Evolutionary conservation across 2,797 vertebrate genomes (phyloP).

Genomic region (Salarias fasciatus): DNA sequence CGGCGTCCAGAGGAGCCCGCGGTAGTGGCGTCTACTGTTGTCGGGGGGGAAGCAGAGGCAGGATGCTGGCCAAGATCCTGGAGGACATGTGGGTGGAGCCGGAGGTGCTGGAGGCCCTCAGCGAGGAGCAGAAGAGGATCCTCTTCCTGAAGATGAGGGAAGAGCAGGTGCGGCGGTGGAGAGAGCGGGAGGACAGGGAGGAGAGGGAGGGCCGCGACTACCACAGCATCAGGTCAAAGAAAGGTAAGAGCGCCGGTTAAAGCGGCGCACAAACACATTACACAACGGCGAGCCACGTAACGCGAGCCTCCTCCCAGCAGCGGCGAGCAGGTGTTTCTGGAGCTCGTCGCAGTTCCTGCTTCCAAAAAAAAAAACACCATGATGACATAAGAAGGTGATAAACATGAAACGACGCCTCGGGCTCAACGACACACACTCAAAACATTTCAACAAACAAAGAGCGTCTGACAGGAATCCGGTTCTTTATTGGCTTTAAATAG

Average conservation of each 20-base stretch:
- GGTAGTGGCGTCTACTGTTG: not conserved
- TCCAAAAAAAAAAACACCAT: too few species aligned
- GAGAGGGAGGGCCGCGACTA: conserved; percentile 51
- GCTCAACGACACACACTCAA: too few species aligned
- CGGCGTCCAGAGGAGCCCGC: conserved; percentile 10
- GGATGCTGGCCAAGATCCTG: conserved; percentile 86
- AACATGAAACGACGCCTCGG: too few species aligned
- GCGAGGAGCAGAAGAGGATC: conserved; percentile 84
- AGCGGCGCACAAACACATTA: too few species aligned
- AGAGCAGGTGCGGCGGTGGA: conserved; percentile 86
- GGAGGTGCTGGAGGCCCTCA: conserved; percentile 83
- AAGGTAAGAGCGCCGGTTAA: conserved; percentile 68
- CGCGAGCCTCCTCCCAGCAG: too few species aligned
- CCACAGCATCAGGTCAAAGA: conserved; percentile 50
- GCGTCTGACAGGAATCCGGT: too few species aligned
- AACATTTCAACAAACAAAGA: too few species aligned
- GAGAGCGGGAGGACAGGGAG: conserved; percentile 75
- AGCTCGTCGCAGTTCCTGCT: too few species aligned
- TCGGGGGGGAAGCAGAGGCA: conserved; percentile 18
- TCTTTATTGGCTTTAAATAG: too few species aligned
- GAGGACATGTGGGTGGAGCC: conserved; percentile 86
- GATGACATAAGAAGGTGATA: too few species aligned
- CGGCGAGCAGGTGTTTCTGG: too few species aligned
- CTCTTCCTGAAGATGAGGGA: conserved; percentile 87
- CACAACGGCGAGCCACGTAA: too few species aligned